Percentiles rank a stretch among this genome's conserved stretches.
phyloP scores from a whole-genome alignment of 2,888 invertebrate species.

The Leptinotarsa rubiginosa region DNA sequence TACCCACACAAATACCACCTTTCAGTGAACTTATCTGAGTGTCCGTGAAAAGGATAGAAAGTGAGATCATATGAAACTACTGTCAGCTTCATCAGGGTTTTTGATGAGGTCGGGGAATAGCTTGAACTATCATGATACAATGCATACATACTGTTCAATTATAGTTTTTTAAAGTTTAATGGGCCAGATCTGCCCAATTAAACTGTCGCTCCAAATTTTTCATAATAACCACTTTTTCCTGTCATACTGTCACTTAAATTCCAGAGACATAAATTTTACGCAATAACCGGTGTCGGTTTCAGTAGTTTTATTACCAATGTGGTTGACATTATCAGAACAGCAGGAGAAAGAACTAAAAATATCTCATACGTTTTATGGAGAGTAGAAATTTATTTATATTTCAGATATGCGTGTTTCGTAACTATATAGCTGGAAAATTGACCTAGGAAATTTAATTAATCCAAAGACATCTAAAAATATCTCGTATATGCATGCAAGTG shows the following conservation, averaged over 20 bases:
- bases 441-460: not conserved
- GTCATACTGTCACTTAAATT: constrained; percentile 3
- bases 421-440: not conserved
- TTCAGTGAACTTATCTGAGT: too few species aligned
- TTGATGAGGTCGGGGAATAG: too few species aligned
- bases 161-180: not conserved
- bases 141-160: not conserved
- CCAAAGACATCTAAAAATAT: not conserved
- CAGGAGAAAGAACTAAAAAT: constrained; percentile 9
- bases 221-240: not conserved
- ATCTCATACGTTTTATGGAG: constrained; percentile 1
- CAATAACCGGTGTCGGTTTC: not conserved
- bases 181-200: not conserved
- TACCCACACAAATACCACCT: too few species aligned
- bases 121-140: too few species aligned
- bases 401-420: not conserved
- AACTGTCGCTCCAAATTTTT: not conserved
- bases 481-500: not conserved
- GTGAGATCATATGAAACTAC: too few species aligned
- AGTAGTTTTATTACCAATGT: not conserved
- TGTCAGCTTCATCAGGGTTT: too few species aligned
- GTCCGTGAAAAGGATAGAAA: too few species aligned
- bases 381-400: not conserved
- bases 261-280: constrained; percentile 2
- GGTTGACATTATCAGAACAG: constrained; percentile 16